Conservation (phyloP, 2,888 invertebrate genomes). For the Temnothorax ravouxi region DNA sequence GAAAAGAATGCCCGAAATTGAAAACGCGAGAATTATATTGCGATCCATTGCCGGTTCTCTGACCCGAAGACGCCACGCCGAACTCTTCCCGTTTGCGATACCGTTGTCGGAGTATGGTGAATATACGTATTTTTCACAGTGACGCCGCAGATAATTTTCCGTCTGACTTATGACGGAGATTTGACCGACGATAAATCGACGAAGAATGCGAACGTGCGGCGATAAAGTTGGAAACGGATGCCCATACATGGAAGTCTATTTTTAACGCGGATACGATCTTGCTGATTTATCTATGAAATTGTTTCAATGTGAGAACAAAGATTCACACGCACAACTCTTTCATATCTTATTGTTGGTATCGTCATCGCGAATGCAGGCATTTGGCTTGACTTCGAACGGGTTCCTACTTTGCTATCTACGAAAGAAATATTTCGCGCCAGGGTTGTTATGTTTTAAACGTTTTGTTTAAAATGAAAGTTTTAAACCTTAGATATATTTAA, state of each 20-base stretch:
- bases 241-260: conserved; percentile 55
- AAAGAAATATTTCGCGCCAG: too few relatives aligned
- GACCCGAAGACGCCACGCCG: conserved; percentile 26
- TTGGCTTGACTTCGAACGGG: neutral
- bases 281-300: conserved; percentile 61
- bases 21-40: conserved; percentile 68
- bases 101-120: conserved; percentile 30
- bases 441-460: too few relatives aligned
- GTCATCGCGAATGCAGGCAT: neutral
- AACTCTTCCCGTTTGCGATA: conserved; percentile 12
- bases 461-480: too few relatives aligned
- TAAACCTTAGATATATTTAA: too few relatives aligned
- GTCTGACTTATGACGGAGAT: conserved; percentile 36
- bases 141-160: conserved; percentile 53
- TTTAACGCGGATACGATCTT: conserved; percentile 29
- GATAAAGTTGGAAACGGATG: conserved; percentile 55
- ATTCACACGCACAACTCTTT: neutral
- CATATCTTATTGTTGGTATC: neutral
- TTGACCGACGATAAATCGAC: conserved; percentile 52
- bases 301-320: conserved; percentile 37
- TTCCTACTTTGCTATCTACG: too few relatives aligned
- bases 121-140: conserved; percentile 52
- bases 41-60: conserved; percentile 46
- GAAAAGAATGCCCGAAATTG: conserved; percentile 51
- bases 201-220: conserved; percentile 36